Base-by-base conservation (phyloP, 1,140 invertebrate species). In the Rhagoletis zephyria region DNA sequence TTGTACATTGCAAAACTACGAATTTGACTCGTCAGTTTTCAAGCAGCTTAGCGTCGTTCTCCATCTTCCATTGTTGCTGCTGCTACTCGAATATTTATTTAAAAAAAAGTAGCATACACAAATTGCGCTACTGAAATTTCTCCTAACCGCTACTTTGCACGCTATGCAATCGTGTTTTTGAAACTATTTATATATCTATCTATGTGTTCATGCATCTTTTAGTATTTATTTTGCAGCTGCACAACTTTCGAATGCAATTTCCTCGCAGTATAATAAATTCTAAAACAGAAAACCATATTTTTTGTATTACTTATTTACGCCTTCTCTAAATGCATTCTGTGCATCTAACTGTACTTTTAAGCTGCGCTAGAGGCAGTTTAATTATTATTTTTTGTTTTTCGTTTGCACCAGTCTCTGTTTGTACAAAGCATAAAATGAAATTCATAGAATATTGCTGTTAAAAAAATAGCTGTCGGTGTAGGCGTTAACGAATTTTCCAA, bases 401-500 rank as follows among this genome's bases (percentile, higher is more conserved):
- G 40, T 45, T 74, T 45, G 67, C 67, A 48, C 42, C 16, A 45
- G 42, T 2, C 42, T 4, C 3, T 48, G 67, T 48, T 45, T 74
- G 42, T 45, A 48, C 14, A 30, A n/a, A 42, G 42, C 4, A 2
- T 1, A 48, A 16, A 48, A 42, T 74, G 7, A 74, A 74, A 74
- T 30, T 30, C 30, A 30, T 16, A 12, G 45, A 74, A 12, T 42
- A 48, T 45, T 14, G 16, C 40, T 14, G 67, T 74, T 74, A 74
- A 74, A 30, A 30, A 30, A 74, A 74, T 74, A 6, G 42, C 67
- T 74, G 42, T n/a, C 67, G 42, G 30, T 74, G 67, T 74, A 74
- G 67, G 67, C 67, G 67, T 74, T 74, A 74, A 74, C 67, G 45
- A 74, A 74, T 74, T 48, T 74, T 16, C 42, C 16, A 30, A 14